Conservation (phyloP, 2,113 vertebrate species). For the Procavia capensis region DNA sequence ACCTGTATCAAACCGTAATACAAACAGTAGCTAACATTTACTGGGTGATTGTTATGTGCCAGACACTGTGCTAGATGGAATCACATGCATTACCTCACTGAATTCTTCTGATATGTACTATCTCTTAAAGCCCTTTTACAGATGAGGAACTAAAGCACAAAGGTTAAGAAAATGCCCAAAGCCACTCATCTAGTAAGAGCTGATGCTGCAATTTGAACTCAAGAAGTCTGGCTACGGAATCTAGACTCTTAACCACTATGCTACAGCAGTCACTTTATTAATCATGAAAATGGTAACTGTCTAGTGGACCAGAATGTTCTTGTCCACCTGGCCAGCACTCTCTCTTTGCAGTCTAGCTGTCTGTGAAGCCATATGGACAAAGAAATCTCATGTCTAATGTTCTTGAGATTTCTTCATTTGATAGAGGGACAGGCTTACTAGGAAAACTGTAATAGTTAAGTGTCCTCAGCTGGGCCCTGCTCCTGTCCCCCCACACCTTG, state of each 20-base stretch:
- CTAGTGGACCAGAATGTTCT: background rate
- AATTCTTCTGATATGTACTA: background rate
- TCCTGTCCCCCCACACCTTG: accelerated
- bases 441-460: background rate
- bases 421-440: background rate
- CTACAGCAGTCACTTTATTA: background rate
- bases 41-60: background rate
- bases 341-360: background rate
- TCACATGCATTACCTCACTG: background rate
- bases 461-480: background rate
- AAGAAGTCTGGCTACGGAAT: background rate
- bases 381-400: background rate
- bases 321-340: background rate
- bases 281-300: background rate
- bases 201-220: background rate
- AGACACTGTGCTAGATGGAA: background rate
- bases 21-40: background rate
- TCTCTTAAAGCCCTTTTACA: background rate
- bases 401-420: background rate
- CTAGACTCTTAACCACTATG: background rate
- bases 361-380: background rate
- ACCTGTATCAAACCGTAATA: background rate
- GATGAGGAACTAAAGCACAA: background rate
- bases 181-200: background rate
- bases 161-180: background rate